Percentiles rank a stretch among this genome's conserved stretches.
Conservation (phyloP, 1,140 invertebrate species). For the Tetraneura akinire region DNA sequence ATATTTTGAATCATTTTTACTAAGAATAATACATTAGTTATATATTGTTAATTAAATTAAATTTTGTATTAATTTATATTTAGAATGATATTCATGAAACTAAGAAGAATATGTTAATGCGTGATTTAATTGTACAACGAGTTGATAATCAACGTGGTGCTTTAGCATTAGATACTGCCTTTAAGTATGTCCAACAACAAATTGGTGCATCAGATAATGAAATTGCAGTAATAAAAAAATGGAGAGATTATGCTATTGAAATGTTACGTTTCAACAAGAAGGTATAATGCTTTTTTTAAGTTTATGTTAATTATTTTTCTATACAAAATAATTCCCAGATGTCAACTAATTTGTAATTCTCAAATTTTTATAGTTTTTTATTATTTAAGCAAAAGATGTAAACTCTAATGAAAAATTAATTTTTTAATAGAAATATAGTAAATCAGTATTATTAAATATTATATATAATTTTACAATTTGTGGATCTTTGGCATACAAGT, state of each 20-base stretch:
- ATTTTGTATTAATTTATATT: not conserved
- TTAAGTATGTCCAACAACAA: constrained; percentile 43
- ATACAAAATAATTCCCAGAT: too few species aligned
- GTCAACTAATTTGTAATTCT: too few species aligned
- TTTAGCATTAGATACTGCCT: constrained; percentile 34
- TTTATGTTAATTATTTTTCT: too few species aligned
- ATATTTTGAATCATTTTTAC: too few species aligned
- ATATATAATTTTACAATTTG: not conserved
- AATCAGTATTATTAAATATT: too few species aligned
- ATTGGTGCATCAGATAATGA: constrained; percentile 44
- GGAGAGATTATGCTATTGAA: constrained; percentile 38
- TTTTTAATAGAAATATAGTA: too few species aligned
- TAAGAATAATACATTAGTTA: too few species aligned
- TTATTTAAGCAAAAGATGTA: too few species aligned
- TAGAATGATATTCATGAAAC: not conserved
- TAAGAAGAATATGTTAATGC: not conserved
- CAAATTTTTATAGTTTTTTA: too few species aligned
- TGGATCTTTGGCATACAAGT: too few species aligned
- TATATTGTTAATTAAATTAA: too few species aligned
- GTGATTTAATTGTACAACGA: constrained; percentile 19
- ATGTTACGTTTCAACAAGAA: constrained; percentile 17
- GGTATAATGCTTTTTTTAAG: not conserved
- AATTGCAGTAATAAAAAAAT: constrained; percentile 36
- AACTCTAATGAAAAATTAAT: too few species aligned
- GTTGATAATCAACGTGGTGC: constrained; percentile 37